phyloP scores from a whole-genome alignment of 2,888 invertebrate species.

The Hydriomena furcata region DNA sequence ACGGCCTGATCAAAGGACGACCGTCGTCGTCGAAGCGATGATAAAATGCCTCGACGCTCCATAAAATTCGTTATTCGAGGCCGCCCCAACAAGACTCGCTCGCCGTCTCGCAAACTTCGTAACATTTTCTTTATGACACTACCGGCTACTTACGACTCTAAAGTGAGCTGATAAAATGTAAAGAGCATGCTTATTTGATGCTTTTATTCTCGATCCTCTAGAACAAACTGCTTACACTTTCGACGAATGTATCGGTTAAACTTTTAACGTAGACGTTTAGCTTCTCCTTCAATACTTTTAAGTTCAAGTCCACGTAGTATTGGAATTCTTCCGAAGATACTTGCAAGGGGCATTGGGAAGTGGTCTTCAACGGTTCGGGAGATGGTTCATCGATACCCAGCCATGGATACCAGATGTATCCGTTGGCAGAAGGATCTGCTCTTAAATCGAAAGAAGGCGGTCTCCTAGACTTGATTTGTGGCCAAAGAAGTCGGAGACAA shows the following conservation, averaged over 20 bases:
- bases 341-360: conserved; percentile 48
- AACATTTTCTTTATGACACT: conserved; percentile 34
- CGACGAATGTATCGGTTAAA: conserved; percentile 44
- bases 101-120: conserved; percentile 27
- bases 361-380: conserved; percentile 29
- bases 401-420: conserved; percentile 55
- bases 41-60: conserved; percentile 58
- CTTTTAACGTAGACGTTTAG: conserved; percentile 41
- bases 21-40: conserved; percentile 52
- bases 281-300: conserved; percentile 44
- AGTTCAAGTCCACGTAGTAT: conserved; percentile 49
- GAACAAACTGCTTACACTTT: conserved; percentile 45
- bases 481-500: conserved; percentile 48
- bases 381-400: conserved; percentile 43
- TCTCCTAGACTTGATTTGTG: conserved; percentile 44
- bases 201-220: conserved; percentile 14
- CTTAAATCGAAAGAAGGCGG: conserved; percentile 40
- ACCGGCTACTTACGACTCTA: conserved; percentile 17
- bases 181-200: conserved; percentile 13
- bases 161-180: conserved; percentile 21
- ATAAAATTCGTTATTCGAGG: conserved; percentile 60
- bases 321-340: conserved; percentile 47
- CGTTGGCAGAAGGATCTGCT: conserved; percentile 46
- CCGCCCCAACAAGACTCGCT: conserved; percentile 37
- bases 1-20: conserved; percentile 71